Evolutionary conservation across 2,113 vertebrate genomes (phyloP), one percentile per base, ranked within the genome.

Genomic region (Atractosteus spatula): DNA sequence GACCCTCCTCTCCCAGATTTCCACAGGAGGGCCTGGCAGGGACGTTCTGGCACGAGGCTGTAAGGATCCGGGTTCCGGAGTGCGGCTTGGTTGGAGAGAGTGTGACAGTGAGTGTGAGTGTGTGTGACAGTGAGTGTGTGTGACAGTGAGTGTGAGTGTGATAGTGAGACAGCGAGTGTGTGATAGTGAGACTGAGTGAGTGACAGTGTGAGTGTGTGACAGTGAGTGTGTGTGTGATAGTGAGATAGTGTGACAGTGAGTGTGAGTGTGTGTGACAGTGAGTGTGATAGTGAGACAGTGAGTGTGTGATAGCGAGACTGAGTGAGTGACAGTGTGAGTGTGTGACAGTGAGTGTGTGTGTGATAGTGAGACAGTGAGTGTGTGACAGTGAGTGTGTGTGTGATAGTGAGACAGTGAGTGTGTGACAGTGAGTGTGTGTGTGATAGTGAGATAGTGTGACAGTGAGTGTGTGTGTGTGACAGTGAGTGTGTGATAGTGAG

Each of bases 371-470:
- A 29, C 2, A 29, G 29, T 29, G 29, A 29, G 29, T 29, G 29
- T 29, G n/a, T n/a, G n/a, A n/a, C n/a, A n/a, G n/a, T n/a, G n/a
- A n/a, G n/a, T n/a, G 29, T 29, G 17, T 29, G 29, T 29, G 29
- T 29, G 29, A 29, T 29, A 29, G 29, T 29, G 29, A 29, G 29
- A 29, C 29, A 29, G 29, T n/a, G n/a, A n/a, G n/a, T n/a, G n/a
- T 29, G 29, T 66, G 75, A 72, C 80, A 84, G 76, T 43, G 68
- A 79, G 75, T 69, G 66, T 14, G 29, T 71, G 44, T 14, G 55
- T 14, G n/a, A 8, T 55, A 51, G 73, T 41, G 17, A 55, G 3
- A 70, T 70, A 71, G 71, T 14, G 55, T 14, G n/a, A 8, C 62
- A 51, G 73, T 41, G 17, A 55, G 3, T 12, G 45, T 51, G 16